A percentile compares a stretch with the other conserved stretches of the same genome.
phyloP scores from a whole-genome alignment of 2,113 vertebrate species.

The Illadopsis cleaveri region DNA sequence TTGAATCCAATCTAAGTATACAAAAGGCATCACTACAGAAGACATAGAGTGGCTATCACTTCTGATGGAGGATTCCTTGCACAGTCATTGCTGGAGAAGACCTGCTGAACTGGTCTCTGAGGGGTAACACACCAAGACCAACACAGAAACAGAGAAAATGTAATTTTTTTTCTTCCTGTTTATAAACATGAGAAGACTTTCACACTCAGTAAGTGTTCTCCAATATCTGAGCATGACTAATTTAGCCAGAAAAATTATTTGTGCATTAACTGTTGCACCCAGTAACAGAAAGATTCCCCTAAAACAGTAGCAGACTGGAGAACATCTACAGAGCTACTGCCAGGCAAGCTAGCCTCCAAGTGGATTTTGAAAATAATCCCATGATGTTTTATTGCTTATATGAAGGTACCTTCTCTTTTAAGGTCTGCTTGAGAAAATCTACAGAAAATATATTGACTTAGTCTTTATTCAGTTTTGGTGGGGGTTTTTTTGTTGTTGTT shows the following conservation, averaged over 20 bases:
- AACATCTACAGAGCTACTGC: not conserved
- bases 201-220: not conserved
- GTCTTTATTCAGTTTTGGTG: not conserved
- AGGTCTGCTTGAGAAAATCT: not conserved
- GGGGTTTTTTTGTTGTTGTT: not conserved
- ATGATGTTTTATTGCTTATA: not conserved
- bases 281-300: not conserved
- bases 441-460: not conserved
- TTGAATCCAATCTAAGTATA: not conserved
- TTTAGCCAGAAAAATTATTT: not conserved
- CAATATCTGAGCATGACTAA: not conserved
- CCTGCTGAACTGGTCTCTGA: not conserved
- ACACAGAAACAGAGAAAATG: not conserved
- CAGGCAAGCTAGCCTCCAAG: not conserved
- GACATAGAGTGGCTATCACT: not conserved
- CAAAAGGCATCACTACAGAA: not conserved
- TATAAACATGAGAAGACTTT: not conserved
- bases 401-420: not conserved
- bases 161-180: not conserved
- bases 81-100: not conserved
- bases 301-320: fast-evolving
- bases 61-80: not conserved
- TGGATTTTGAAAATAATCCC: not conserved
- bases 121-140: not conserved
- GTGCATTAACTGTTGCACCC: not conserved